These are phyloP conservation scores for Lysiphlebus fabarum DNA, from an alignment of 1,140 invertebrate species.

Conservation along the genomic window DNA sequence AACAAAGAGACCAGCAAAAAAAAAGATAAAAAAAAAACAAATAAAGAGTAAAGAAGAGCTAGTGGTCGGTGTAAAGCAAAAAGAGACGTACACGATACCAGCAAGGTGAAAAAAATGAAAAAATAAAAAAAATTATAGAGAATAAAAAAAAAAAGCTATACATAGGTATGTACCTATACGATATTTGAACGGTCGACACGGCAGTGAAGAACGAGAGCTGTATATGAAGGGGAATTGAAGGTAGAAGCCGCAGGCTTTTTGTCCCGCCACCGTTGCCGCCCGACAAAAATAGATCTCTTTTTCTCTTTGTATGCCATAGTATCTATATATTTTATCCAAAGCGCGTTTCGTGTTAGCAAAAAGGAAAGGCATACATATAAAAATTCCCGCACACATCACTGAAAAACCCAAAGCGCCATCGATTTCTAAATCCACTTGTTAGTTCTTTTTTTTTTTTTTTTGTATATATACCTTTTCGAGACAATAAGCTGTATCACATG, in stretches of 20 bases:
- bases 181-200: not conserved
- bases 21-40: conserved; percentile 24
- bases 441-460: too few relatives aligned
- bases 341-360: too few relatives aligned
- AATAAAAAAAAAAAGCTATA: conserved; percentile 12
- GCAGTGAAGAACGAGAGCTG: not conserved
- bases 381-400: too few relatives aligned
- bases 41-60: not conserved
- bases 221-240: conserved; percentile 23
- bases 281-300: conserved; percentile 24
- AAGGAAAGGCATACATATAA: too few relatives aligned
- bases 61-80: conserved; percentile 25
- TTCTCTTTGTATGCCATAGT: not conserved
- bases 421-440: too few relatives aligned
- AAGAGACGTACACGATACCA: conserved; percentile 28
- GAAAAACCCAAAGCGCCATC: too few relatives aligned
- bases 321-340: too few relatives aligned
- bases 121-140: not conserved
- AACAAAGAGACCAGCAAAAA: too few relatives aligned
- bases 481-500: too few relatives aligned
- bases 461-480: too few relatives aligned
- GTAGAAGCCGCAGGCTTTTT: conserved; percentile 52
- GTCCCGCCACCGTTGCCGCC: conserved; percentile 40
- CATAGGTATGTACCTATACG: not conserved
- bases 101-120: conserved; percentile 16